Base-by-base conservation (phyloP, 2,888 invertebrate genomes). In the Drosophila barbarae region DNA sequence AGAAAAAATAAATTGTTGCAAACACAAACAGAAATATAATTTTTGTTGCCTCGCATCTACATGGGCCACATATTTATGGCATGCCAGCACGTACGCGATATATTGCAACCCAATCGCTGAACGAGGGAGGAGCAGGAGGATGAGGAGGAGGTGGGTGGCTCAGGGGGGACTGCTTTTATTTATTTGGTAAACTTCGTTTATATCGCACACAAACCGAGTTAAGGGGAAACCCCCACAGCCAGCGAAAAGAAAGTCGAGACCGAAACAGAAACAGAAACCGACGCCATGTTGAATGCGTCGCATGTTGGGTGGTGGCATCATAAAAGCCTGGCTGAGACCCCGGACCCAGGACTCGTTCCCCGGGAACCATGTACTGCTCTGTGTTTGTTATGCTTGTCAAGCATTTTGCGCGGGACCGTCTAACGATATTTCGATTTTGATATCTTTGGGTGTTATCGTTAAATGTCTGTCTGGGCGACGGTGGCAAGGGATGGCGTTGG, bases 371-470 rank as follows among this genome's bases (percentile, higher is more conserved):
- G 81, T 83, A 74, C 79, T 83, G 71, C 76, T 71, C 72, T 71
- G 72, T 83, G 81, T 85, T 82, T 86, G 85, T 87, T 86, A 83
- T 86, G 86, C 87, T 86, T 86, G 86, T 86, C 85, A 86, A 86
- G 86, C 86, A 78, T 78, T 86, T 84, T 76, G 69, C 76, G 69
- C 64, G 69, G 63, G 51, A 58, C 53, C 72, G 76, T 76, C 75
- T 76, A 78, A 79, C 74, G 79, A 80, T 82, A 85, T 84, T 84
- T 84, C 82, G 81, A 83, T 86, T 84, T 86, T 82, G 85, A 81
- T 86, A 85, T 86, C 85, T 79, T 84, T 82, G 86, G 81, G 67
- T 84, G 77, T 80, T 82, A 86, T 86, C 82, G 77, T 86, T 87
- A 79, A 85, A 84, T 84, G 85, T 71, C 65, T 65, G 58, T 59